Evolutionary conservation across 2,113 vertebrate genomes (phyloP).

Genomic region (Cynopterus brachyotis): DNA sequence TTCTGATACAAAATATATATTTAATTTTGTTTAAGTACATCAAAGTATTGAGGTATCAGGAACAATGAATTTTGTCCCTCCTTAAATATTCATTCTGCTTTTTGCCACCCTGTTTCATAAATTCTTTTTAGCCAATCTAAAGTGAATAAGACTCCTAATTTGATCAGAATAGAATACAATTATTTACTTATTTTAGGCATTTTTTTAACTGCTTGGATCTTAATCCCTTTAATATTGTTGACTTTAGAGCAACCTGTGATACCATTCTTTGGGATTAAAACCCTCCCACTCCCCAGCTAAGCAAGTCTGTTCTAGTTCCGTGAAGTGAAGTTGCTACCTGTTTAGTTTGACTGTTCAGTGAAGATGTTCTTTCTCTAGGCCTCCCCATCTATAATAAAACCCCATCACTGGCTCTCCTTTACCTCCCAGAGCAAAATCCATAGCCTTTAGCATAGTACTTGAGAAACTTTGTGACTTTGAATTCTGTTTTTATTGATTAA

Average conservation of each 20-base stretch:
- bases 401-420: not conserved
- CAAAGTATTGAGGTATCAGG: not conserved
- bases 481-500: not conserved
- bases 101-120: not conserved
- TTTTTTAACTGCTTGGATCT: not conserved
- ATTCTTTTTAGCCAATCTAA: not conserved
- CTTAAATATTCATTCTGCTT: not conserved
- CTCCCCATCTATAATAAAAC: not conserved
- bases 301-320: not conserved
- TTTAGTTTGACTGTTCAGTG: not conserved
- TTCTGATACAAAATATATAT: not conserved
- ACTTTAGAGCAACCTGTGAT: not conserved
- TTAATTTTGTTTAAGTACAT: not conserved
- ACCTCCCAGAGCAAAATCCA: not conserved
- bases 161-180: not conserved
- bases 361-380: not conserved
- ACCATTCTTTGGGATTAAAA: not conserved
- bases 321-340: not conserved
- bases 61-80: not conserved
- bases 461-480: not conserved
- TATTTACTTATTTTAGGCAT: not conserved
- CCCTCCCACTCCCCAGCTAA: not conserved
- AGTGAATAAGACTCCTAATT: not conserved
- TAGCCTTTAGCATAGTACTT: not conserved
- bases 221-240: not conserved